Percentiles rank a stretch among this genome's conserved stretches.
Conservation (phyloP, 2,797 vertebrate genomes). For the Phaenicophaeus curvirostris region DNA sequence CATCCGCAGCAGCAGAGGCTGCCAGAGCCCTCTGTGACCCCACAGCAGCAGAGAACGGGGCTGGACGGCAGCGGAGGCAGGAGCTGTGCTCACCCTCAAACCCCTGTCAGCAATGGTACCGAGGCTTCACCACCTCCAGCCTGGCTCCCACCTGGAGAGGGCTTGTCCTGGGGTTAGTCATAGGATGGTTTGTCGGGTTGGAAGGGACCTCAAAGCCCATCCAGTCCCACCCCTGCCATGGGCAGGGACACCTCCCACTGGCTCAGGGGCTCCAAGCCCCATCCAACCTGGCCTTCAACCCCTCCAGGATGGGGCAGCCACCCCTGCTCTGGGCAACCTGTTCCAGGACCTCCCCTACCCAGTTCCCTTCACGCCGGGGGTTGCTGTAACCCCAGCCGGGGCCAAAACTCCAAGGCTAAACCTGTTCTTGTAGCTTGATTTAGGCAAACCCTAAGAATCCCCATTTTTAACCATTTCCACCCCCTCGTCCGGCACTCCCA, state of each 20-base stretch:
- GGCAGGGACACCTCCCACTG: no score
- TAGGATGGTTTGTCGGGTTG: no score
- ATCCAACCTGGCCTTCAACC: no score
- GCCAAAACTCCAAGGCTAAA: background rate
- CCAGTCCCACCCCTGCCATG: no score
- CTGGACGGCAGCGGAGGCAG: background rate
- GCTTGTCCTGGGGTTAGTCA: background rate
- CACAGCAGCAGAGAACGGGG: no score
- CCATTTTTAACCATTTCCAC: background rate
- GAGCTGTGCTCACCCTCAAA: accelerated
- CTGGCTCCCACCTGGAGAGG: background rate
- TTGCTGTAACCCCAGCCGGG: background rate
- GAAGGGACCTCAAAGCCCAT: no score
- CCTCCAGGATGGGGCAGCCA: no score
- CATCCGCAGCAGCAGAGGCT: no score
- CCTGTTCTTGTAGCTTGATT: background rate
- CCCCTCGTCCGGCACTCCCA: background rate
- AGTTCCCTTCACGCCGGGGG: background rate
- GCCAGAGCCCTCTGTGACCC: no score
- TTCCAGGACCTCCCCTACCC: background rate
- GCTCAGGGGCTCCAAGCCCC: no score
- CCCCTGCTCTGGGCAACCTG: no score
- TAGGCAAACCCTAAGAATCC: background rate
- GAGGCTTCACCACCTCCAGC: background rate
- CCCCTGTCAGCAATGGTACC: accelerated